Conservation (phyloP, 2,113 vertebrate genomes). For the Ageneiosus marmoratus region DNA sequence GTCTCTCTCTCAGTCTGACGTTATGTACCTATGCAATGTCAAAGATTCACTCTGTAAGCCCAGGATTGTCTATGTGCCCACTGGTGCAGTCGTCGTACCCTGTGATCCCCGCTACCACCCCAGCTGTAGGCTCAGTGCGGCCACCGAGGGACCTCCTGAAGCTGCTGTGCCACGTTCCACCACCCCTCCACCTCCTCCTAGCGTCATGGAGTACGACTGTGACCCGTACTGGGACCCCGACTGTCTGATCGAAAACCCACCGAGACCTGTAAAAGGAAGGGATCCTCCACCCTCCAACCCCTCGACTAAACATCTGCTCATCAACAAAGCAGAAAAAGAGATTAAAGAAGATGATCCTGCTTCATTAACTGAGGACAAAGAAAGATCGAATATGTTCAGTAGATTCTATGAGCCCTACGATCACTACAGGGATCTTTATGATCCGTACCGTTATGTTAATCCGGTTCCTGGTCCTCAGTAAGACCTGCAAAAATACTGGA, state of each 20-base stretch:
- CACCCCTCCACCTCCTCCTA: conserved; percentile 31
- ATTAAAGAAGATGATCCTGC: conserved; percentile 44
- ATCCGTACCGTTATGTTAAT: conserved; percentile 60
- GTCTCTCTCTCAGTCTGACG: conserved; percentile 58
- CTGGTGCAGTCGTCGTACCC: conserved; percentile 64
- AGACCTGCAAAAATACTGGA: neutral
- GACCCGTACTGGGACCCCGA: conserved; percentile 81
- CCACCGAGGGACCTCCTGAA: conserved; percentile 49
- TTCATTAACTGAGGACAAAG: neutral
- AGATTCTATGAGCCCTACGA: conserved; percentile 62
- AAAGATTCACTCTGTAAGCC: conserved; percentile 70
- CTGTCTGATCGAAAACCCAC: conserved; percentile 75
- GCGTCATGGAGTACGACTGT: conserved; percentile 76
- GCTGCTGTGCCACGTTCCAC: conserved; percentile 26
- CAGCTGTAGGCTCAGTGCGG: conserved; percentile 51
- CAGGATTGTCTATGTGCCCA: conserved; percentile 67
- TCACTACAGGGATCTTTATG: conserved; percentile 66
- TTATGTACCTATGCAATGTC: conserved; percentile 68
- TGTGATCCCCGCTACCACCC: conserved; percentile 70
- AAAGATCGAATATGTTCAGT: neutral
- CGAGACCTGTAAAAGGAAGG: conserved; percentile 41
- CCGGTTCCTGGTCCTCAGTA: conserved; percentile 54
- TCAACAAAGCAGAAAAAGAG: neutral
- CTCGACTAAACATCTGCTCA: neutral
- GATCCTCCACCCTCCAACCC: neutral